Conservation (phyloP, 2,113 vertebrate genomes). For the Nycticryphes semicollaris region DNA sequence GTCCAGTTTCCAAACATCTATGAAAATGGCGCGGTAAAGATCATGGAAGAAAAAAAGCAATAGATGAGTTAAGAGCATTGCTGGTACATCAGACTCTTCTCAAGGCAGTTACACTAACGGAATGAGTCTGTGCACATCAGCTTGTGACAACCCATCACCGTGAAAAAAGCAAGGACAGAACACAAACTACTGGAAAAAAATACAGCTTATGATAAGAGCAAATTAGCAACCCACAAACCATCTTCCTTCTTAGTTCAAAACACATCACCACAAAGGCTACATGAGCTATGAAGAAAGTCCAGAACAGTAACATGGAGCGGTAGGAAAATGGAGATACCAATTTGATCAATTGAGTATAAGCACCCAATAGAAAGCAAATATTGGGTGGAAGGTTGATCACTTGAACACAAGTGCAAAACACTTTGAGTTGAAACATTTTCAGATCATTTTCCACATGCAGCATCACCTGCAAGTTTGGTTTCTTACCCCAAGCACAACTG, state of each 20-base stretch:
- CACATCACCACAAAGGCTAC: background rate
- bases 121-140: background rate
- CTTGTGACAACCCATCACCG: background rate
- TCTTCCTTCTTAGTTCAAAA: background rate
- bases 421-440: background rate
- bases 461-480: slow-evolving; percentile 28
- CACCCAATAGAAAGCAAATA: background rate
- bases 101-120: background rate
- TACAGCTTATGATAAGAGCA: background rate
- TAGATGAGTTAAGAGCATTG: background rate
- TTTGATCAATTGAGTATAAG: background rate
- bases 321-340: background rate
- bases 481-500: slow-evolving; percentile 21
- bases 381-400: background rate
- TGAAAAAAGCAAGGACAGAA: slow-evolving; percentile 6
- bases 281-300: background rate
- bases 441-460: slow-evolving; percentile 50
- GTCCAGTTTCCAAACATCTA: slow-evolving; percentile 99
- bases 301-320: background rate
- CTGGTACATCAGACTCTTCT: background rate
- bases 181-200: background rate
- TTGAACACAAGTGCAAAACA: background rate
- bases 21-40: background rate
- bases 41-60: background rate
- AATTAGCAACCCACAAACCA: background rate